phyloP scores from a whole-genome alignment of 2,797 vertebrate genomes.

The Oreochromis grahami region DNA sequence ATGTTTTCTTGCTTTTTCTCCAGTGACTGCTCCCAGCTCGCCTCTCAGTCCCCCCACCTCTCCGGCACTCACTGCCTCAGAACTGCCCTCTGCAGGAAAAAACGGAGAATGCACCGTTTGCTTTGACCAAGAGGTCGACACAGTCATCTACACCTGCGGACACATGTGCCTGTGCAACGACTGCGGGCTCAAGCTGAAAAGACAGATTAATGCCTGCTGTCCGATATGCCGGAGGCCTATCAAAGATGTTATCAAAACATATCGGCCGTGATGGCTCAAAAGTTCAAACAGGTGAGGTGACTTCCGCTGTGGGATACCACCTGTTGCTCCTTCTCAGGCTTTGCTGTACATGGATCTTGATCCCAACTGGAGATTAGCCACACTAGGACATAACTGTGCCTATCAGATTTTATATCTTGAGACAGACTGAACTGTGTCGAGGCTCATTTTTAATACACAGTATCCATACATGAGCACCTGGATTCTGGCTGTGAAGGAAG shows the following conservation, averaged over 20 bases:
- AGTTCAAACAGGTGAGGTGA: neutral
- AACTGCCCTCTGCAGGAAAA: constrained; percentile 79
- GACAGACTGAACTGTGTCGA: neutral
- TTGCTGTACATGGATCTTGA: constrained; percentile 7
- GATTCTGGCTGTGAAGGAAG: constrained; percentile 8
- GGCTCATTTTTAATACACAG: neutral
- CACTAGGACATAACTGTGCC: constrained; percentile 54
- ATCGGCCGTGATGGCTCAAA: constrained; percentile 82
- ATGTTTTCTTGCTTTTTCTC: neutral
- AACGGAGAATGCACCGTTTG: constrained; percentile 94
- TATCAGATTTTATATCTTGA: constrained; percentile 38
- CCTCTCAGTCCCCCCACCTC: constrained; percentile 90
- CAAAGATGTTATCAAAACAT: constrained; percentile 98
- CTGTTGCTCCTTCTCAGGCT: constrained; percentile 54
- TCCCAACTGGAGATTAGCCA: constrained; percentile 34
- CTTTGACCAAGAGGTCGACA: constrained; percentile 97
- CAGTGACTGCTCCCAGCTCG: constrained; percentile 97
- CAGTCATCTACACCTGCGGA: constrained; percentile 98
- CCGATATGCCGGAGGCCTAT: constrained; percentile 96
- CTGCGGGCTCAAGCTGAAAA: constrained; percentile 94
- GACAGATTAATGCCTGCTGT: constrained; percentile 92
- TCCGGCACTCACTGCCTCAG: constrained; percentile 78
- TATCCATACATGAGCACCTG: constrained; percentile 6
- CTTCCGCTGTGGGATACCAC: neutral
- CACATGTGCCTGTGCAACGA: constrained; percentile 98